Evolutionary conservation across 2,797 vertebrate genomes (phyloP), one percentile per base, ranked within the genome.

Genomic region (Champsocephalus gunnari): DNA sequence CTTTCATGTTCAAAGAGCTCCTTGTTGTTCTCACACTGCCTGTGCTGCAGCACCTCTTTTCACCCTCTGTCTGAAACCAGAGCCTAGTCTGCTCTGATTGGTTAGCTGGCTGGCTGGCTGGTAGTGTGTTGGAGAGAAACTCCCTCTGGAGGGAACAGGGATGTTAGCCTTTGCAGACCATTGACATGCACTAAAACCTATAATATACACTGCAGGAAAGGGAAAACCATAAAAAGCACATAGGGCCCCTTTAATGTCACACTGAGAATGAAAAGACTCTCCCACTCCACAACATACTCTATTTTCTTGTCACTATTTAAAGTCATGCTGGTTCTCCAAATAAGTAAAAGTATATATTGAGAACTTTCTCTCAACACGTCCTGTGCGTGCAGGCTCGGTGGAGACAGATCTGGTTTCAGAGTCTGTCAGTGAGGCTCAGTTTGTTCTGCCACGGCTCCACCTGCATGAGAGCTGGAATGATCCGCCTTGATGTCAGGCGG

Each of bases 391-490:
- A 54, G 57, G 38, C 9, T 48, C 5, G 2, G 19, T 32, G 10
- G 45, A 59, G 32, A 71, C 51, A 34, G 48, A 28, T 67, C 24
- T 38, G 43, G 7, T 77, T 57, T 54, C 32, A 32, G 48, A 4
- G 28, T 32, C 19, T 5, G 56, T 53, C n/a, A 19, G 38, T 34
- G n/a, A 49, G 45, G n/a, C 8, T 24, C 6, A 17, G 49, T 14
- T 4, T 49, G 53, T 76, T 62, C n/a, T 49, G 12, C 48, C 47
- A 5, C 57, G 28, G 48, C 55, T 64, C 51, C 68, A 7, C 44
- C 73, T 79, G 68, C 80, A 67, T 59, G 60, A 71, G 77, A 53
- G 34, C 32, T 50, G 48, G 63, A 71, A 58, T 54, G 49, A 47
- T 54, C 47, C 21, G 50, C 54, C 77, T 43, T 17, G 41, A 71